Evolutionary conservation across 2,888 invertebrate species (phyloP).

Genomic region (Malachius bipustulatus): DNA sequence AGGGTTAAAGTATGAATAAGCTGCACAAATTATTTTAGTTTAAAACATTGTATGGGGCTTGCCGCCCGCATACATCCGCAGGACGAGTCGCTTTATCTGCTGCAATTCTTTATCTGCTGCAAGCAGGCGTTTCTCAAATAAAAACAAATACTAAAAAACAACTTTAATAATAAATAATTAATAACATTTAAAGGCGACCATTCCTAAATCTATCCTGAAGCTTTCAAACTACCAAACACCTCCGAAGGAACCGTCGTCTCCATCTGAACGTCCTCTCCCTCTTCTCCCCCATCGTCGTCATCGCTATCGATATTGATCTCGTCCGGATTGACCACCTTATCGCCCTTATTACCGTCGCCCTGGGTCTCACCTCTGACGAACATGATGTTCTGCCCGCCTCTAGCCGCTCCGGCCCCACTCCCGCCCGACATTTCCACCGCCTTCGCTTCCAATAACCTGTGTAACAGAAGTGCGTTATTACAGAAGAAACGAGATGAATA

Average conservation of each 20-base stretch:
- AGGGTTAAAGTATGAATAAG: no score
- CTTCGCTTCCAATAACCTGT: slow-evolving; percentile 73
- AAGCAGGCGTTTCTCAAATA: no score
- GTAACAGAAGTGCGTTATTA: no score
- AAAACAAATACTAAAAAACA: not conserved
- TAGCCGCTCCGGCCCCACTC: slow-evolving; percentile 34
- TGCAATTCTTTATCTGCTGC: no score
- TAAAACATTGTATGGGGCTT: no score
- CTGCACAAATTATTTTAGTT: no score
- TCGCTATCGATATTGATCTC: slow-evolving; percentile 72
- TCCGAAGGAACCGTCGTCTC: slow-evolving; percentile 83
- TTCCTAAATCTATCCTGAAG: slow-evolving; percentile 33
- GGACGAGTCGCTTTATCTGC: no score
- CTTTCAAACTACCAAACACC: slow-evolving; percentile 78
- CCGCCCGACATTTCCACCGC: slow-evolving; percentile 55
- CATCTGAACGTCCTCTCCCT: slow-evolving; percentile 50
- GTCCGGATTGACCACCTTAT: slow-evolving; percentile 72
- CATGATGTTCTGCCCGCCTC: slow-evolving; percentile 51
- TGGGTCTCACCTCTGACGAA: slow-evolving; percentile 84
- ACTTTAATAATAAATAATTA: no score
- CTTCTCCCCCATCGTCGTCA: slow-evolving; percentile 43
- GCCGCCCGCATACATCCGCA: no score
- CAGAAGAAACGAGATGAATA: no score
- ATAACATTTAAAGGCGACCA: no score
- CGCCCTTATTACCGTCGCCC: slow-evolving; percentile 52